phyloP scores from a whole-genome alignment of 2,797 vertebrate genomes.

The Protosalanx chinensis region DNA sequence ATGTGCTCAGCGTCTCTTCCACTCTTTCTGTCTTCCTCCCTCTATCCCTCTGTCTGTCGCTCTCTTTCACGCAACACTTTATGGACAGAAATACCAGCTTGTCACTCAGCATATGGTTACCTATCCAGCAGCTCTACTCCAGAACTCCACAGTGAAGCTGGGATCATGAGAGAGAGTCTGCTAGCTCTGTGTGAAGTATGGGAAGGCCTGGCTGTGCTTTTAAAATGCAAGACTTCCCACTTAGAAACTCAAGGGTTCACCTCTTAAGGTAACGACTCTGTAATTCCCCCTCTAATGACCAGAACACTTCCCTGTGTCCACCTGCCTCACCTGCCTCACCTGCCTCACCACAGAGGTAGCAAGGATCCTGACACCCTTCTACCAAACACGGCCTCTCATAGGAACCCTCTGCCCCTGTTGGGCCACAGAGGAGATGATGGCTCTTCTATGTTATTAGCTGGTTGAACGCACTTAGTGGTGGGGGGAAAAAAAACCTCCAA shows the following conservation, averaged over 20 bases:
- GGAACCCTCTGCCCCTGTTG: slow-evolving; percentile 38
- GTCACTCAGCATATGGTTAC: background rate
- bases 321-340: slow-evolving; percentile 18
- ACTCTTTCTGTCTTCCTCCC: background rate
- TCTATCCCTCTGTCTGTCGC: background rate
- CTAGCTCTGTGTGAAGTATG: background rate
- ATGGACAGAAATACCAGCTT: background rate
- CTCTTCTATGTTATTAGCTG: slow-evolving; percentile 43
- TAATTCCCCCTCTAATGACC: slow-evolving; percentile 52
- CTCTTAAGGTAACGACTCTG: slow-evolving; percentile 36
- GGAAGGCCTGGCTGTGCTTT: slow-evolving; percentile 3
- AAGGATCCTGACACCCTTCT: slow-evolving; percentile 34
- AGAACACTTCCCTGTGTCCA: slow-evolving; percentile 36
- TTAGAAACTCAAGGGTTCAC: slow-evolving; percentile 12
- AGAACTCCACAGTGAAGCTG: background rate
- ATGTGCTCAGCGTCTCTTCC: slow-evolving; percentile 13
- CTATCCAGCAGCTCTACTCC: background rate
- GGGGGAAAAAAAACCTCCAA: slow-evolving; percentile 15
- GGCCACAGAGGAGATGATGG: slow-evolving; percentile 34
- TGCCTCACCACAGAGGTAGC: slow-evolving; percentile 31
- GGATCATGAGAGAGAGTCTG: too few species aligned
- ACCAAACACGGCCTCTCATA: slow-evolving; percentile 31
- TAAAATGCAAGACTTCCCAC: slow-evolving; percentile 36
- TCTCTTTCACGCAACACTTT: background rate
- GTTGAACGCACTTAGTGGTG: slow-evolving; percentile 37